phyloP scores from a whole-genome alignment of 1,140 invertebrate species.

The Doryteuthis pealeii region DNA sequence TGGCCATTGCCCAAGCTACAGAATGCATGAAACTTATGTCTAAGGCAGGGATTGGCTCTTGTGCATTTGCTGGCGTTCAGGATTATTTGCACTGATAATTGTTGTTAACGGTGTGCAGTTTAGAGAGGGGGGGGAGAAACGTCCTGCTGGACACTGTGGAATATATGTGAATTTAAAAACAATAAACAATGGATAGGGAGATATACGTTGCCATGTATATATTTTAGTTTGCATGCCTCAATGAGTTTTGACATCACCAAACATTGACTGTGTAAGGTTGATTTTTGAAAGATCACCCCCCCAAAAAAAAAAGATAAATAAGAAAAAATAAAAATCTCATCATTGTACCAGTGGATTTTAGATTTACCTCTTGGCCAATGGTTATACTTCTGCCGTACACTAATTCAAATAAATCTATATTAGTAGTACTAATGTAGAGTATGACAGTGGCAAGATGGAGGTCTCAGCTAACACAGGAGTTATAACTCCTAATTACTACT shows the following conservation, averaged over 20 bases:
- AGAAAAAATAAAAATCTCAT: background rate
- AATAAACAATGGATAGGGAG: background rate
- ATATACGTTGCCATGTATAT: background rate
- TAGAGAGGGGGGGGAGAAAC: background rate
- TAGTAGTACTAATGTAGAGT: background rate
- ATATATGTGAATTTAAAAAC: no score
- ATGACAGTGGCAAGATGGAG: background rate
- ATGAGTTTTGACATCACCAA: conserved; percentile 2
- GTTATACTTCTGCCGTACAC: background rate
- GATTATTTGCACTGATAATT: conserved; percentile 55
- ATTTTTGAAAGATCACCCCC: background rate
- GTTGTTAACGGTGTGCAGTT: no score
- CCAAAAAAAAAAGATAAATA: no score
- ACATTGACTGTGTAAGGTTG: background rate
- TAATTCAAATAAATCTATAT: background rate
- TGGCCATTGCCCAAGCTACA: conserved; percentile 84
- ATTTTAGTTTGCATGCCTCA: background rate
- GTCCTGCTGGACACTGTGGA: background rate
- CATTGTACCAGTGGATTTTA: conserved; percentile 5
- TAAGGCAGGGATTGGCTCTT: conserved; percentile 83
- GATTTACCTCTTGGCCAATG: background rate
- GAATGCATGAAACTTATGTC: conserved; percentile 89
- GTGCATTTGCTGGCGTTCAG: conserved; percentile 80
- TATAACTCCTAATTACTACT: background rate
- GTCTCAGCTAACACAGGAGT: background rate